These are phyloP conservation scores for Babyrousa celebensis DNA, from an alignment of 2,797 vertebrate genomes.

Conservation along the genomic window DNA sequence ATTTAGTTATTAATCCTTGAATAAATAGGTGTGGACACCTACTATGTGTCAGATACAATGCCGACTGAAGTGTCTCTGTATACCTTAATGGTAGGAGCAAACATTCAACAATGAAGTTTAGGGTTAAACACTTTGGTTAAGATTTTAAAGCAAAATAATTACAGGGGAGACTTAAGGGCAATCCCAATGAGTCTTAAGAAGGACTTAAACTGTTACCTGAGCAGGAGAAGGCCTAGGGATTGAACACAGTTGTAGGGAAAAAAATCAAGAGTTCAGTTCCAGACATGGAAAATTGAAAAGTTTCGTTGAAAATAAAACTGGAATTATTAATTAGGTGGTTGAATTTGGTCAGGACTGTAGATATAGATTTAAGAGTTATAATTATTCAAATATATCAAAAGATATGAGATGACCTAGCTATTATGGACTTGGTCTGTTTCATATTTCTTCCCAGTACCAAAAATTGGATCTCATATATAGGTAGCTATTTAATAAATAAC, in stretches of 20 bases:
- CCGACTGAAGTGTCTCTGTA: neutral
- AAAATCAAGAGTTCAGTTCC: neutral
- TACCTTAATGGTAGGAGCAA: neutral
- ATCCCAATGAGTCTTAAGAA: neutral
- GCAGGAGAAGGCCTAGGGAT: neutral
- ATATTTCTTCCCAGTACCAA: neutral
- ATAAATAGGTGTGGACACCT: neutral
- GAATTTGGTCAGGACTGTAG: neutral
- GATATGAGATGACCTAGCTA: neutral
- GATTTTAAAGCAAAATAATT: slow-evolving; percentile 39
- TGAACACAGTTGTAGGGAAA: neutral
- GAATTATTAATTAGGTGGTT: neutral
- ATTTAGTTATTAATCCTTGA: neutral
- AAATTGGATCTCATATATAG: neutral
- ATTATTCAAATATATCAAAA: neutral
- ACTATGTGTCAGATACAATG: neutral
- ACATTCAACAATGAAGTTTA: neutral
- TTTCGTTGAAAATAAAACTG: neutral
- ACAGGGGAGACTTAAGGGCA: neutral
- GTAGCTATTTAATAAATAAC: slow-evolving; percentile 6
- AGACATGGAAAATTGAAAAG: neutral
- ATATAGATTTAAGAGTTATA: neutral
- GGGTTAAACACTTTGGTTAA: neutral
- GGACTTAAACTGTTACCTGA: neutral
- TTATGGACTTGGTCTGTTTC: neutral